phyloP scores from a whole-genome alignment of 1,140 invertebrate species.

The Thaumatotibia leucotreta region DNA sequence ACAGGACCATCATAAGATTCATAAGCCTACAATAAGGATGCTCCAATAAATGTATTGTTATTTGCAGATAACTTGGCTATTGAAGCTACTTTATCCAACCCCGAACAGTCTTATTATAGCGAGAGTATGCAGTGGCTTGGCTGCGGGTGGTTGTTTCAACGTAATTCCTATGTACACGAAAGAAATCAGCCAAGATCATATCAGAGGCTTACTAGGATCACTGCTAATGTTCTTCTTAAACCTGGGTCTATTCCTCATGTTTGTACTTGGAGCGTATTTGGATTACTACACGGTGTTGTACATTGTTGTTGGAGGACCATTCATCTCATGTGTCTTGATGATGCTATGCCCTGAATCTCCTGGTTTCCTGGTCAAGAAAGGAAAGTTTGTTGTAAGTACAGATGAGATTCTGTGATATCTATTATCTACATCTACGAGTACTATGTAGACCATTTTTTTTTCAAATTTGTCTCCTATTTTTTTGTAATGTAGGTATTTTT shows the following conservation, averaged over 20 bases:
- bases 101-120: slow-evolving; percentile 17
- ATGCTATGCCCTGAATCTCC: slow-evolving; percentile 33
- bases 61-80: slow-evolving; percentile 12
- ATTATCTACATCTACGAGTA: too few species aligned
- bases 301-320: slow-evolving; percentile 20
- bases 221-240: slow-evolving; percentile 74
- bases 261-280: slow-evolving; percentile 72
- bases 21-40: too few species aligned
- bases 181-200: slow-evolving; percentile 47
- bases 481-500: not conserved
- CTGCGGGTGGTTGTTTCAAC: slow-evolving; percentile 19
- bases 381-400: slow-evolving; percentile 24
- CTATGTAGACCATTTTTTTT: too few species aligned
- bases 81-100: slow-evolving; percentile 17
- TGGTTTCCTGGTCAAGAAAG: slow-evolving; percentile 30
- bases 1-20: too few species aligned
- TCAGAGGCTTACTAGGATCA: slow-evolving; percentile 64
- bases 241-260: slow-evolving; percentile 77
- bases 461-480: not conserved
- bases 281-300: slow-evolving; percentile 47
- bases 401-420: not conserved
- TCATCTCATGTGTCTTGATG: slow-evolving; percentile 22
- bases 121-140: slow-evolving; percentile 18
- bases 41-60: not conserved
- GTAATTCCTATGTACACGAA: slow-evolving; percentile 43